Percentiles rank a stretch among this genome's conserved stretches.
phyloP scores from a whole-genome alignment of 2,113 vertebrate species.

The Malurus elegans region DNA sequence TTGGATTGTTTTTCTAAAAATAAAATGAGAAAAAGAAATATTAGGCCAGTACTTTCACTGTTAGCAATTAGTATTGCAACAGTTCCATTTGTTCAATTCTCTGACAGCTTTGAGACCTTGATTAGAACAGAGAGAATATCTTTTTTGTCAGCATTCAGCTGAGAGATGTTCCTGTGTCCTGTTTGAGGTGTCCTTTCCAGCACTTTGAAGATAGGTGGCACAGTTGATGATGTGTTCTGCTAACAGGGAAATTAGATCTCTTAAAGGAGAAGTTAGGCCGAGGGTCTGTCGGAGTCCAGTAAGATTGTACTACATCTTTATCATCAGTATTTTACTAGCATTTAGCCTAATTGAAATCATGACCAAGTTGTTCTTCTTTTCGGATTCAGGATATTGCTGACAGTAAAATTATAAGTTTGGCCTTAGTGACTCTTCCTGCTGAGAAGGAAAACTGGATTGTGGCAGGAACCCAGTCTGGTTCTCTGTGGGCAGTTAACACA shows the following conservation, averaged over 20 bases:
- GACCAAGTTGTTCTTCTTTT: background rate
- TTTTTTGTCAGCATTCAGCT: background rate
- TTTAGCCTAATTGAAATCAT: background rate
- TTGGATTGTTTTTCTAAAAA: background rate
- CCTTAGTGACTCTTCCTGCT: slow-evolving; percentile 76
- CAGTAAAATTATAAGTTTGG: slow-evolving; percentile 86
- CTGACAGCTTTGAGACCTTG: background rate
- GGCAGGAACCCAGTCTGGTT: slow-evolving; percentile 88
- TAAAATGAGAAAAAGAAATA: background rate
- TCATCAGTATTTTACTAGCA: background rate
- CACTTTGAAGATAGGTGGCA: background rate
- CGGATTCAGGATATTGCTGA: slow-evolving; percentile 79
- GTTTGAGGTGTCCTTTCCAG: background rate
- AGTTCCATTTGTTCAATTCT: background rate
- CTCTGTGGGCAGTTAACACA: slow-evolving; percentile 78
- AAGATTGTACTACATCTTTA: background rate
- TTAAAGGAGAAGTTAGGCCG: background rate
- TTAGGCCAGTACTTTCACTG: background rate
- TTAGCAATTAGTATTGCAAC: background rate
- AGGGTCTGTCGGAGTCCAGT: background rate
- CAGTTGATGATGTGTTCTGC: background rate
- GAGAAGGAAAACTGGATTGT: slow-evolving; percentile 87
- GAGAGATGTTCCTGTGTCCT: background rate
- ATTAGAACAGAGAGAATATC: background rate
- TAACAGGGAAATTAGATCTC: background rate